These are phyloP conservation scores for Lobophora halterata DNA, from an alignment of 2,888 invertebrate genomes.

Conservation along the genomic window DNA sequence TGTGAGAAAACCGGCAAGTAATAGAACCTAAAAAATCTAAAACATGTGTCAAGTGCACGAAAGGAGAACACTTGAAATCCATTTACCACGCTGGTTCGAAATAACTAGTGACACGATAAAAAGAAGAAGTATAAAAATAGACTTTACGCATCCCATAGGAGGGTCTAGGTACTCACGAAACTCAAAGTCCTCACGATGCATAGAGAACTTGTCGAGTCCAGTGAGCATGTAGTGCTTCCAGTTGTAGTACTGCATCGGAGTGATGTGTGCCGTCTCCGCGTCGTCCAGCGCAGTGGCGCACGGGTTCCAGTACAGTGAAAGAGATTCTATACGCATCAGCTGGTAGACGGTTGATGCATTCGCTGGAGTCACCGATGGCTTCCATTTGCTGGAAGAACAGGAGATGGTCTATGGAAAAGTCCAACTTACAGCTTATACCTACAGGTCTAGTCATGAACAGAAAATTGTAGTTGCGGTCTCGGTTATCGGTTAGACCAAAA, in stretches of 20 bases:
- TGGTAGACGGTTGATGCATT: conserved; percentile 84
- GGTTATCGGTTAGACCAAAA: too few species aligned
- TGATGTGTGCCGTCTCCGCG: conserved; percentile 72
- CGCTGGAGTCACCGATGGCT: conserved; percentile 82
- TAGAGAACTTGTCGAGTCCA: conserved; percentile 87
- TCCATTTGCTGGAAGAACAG: conserved; percentile 84
- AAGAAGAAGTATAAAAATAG: too few species aligned
- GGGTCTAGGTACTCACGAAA: conserved; percentile 82
- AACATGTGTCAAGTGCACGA: too few species aligned
- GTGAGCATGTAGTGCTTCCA: conserved; percentile 89
- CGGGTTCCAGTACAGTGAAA: conserved; percentile 90
- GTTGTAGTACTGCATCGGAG: conserved; percentile 82
- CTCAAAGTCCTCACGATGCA: conserved; percentile 89
- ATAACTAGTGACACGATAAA: too few species aligned
- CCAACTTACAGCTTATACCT: too few species aligned
- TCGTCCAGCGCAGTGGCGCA: conserved; percentile 77
- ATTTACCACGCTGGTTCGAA: too few species aligned
- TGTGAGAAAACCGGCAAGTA: too few species aligned
- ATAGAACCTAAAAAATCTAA: too few species aligned
- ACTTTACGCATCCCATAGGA: too few species aligned
- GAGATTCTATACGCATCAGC: conserved; percentile 87
- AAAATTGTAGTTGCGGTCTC: too few species aligned
- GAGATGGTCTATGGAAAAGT: not conserved
- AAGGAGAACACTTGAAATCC: too few species aligned
- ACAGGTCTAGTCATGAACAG: too few species aligned